phyloP scores from a whole-genome alignment of 2,113 vertebrate species.

The Tragulus kanchil region DNA sequence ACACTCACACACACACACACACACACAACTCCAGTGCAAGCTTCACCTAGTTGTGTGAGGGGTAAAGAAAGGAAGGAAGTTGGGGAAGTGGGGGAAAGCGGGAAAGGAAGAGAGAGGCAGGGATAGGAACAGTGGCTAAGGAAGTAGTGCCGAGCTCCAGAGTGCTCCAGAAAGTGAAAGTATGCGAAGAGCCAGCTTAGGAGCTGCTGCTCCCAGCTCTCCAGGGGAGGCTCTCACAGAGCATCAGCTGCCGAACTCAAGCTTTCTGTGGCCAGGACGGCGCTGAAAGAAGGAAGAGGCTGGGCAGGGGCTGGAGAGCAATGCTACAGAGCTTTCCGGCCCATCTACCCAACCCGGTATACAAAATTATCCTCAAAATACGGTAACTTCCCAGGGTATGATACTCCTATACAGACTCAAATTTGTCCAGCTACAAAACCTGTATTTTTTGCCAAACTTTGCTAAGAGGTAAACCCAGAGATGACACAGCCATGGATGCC shows the following conservation, averaged over 20 bases:
- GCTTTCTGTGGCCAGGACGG: not conserved
- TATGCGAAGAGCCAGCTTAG: not conserved
- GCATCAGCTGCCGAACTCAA: not conserved
- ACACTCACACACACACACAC: not conserved
- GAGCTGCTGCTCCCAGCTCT: not conserved
- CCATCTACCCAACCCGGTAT: not conserved
- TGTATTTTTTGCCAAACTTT: not conserved
- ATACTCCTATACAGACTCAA: not conserved
- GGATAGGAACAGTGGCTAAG: not conserved
- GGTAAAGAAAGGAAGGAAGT: not conserved
- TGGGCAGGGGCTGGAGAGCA: not conserved
- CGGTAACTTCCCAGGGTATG: not conserved
- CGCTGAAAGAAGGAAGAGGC: not conserved
- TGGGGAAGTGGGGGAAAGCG: not conserved
- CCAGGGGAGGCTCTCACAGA: not conserved
- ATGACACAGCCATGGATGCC: not conserved
- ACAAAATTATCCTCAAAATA: not conserved
- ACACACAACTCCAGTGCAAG: not conserved
- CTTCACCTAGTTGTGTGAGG: not conserved
- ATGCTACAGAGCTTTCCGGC: not conserved
- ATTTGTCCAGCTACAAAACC: not conserved
- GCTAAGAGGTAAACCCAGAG: not conserved
- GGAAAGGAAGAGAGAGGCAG: not conserved
- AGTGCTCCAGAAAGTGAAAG: slow-evolving; percentile 15
- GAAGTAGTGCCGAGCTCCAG: not conserved